Base-by-base conservation (phyloP, 2,797 vertebrate species). In the Lates japonicus region DNA sequence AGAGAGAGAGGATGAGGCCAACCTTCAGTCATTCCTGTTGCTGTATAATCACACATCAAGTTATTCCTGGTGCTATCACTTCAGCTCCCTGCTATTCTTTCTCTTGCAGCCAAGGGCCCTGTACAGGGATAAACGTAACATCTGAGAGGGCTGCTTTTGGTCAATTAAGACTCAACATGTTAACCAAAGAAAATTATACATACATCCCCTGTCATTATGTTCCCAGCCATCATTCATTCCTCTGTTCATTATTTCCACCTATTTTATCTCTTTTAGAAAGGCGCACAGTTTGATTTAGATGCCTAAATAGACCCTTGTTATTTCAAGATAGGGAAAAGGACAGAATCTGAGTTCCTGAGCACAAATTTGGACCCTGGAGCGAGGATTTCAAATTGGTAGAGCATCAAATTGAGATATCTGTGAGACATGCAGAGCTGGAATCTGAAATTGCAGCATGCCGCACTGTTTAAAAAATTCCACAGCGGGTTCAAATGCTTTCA, bases 361-460 rank as follows among this genome's bases (percentile, higher is more conserved):
- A 22, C 54, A 35, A 74, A 74, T 6, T 39, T 4, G 3, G 55
- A 55, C 37, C 35, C n/a, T 52, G 72, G 55, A 57, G 33, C 1
- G 3, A 67, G 62, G 71, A 72, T 76, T 63, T 35, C 1, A 76
- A 82, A 79, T 83, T 58, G n/a, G 76, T 71, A 85, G 71, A 67
- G 6, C 7, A 7, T 58, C 33, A 31, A 17, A 46, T 19, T 20
- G 25, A 48, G 62, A 11, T 73, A 81, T 83, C 84, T 85, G 85
- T 13, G 12, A 68, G 54, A 74, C 39, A 72, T 80, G 81, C 51
- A 68, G 54, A 31, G n/a, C 39, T 31, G n/a, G 51, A 14, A 54
- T n/a, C 55, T 14, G 14, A 63, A 61, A 63, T 55, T 22, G n/a
- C 46, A 63, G 51, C 48, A 57, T 19, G 20, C 10, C 29, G 0